Base-by-base conservation (phyloP, 2,888 invertebrate genomes). In the Watsonalla cultraria region DNA sequence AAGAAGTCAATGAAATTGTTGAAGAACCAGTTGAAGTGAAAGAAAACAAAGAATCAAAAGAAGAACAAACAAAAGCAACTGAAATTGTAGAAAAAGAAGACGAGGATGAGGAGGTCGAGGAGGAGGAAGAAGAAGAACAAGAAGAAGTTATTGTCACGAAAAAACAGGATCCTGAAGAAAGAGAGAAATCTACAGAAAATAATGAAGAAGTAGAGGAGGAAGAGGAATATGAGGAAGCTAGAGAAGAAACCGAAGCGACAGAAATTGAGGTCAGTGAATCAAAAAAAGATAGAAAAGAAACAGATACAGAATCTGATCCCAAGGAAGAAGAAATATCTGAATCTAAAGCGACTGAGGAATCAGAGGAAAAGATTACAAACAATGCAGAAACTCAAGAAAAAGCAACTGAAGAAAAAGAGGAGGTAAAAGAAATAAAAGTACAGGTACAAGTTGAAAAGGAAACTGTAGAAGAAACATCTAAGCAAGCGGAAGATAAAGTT, bases 181-280 rank as follows among this genome's bases (percentile, higher is more conserved):
- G 54, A 4, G 49, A 39, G 7, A 48, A 51, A 14, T 5, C 45
- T 15, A 37, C 14, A 2, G 47, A 35, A 5, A n/a, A 51, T 5
- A 24, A 39, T 42, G 55, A 59, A 60, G 69, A 72, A 52, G 66
- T 68, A 48, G 70, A 66, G 51, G 65, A 68, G 45, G 60, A 48
- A 9, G 53, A 60, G 50, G 56, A 58, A 6, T 54, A 53, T 50
- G 53, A 57, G 14, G 55, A 66, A 51, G 71, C 68, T 33, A 70
- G 64, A 50, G 69, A 69, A 48, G 68, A 70, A 46, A 70, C 70
- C 47, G 73, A 71, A 51, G 61, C 67, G 9, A 64, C 66, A 39
- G 66, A 68, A 58, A 64, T 60, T 37, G 65, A 70, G 6, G 58
- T 59, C 11, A 65, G 64, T 53, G 59, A 66, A 54, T 59, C 60